Base-by-base conservation (phyloP, 2,888 invertebrate genomes). In the Anaspis maculata region DNA sequence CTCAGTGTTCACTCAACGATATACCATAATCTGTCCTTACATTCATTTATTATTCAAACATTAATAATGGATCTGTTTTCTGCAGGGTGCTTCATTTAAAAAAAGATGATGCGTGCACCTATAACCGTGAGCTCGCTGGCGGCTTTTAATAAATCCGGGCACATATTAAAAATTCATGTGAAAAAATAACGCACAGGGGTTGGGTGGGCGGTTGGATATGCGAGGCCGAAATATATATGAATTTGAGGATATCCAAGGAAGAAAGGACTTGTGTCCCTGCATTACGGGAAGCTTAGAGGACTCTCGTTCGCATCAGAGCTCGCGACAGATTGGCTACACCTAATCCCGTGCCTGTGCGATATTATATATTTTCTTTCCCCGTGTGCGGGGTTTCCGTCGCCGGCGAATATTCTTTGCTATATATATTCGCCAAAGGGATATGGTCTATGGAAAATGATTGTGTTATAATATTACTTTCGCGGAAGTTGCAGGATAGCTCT, bases 301-400 rank as follows among this genome's bases (percentile, higher is more conserved):
- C n/a, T n/a, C 54, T 52, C 52, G 52, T 51, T 52, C 52, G 54
- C 55, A 55, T 53, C 55, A 56, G 52, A 56, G 55, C 57, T 54
- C 56, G 51, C 57, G 57, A 58, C 57, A 64, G 60, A 64, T 64
- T 62, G 62, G 60, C 58, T 61, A 56, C 52, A 53, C 57, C 56
- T 63, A 65, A 65, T 64, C 62, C 60, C 45, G 46, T 57, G 53
- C 56, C 56, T n/a, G n/a, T n/a, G n/a, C 59, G 53, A 61, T 61
- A 61, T 58, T 57, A 61, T 56, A 59, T 56, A 58, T 59, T 50
- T 51, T 49, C 48, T 43, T 38, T 34, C 40, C 34, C 44, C 36
- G 43, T 31, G 12, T 12, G 13, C 25, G 27, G 29, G 35, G 32
- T 30, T 32, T 35, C 35, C 21, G 14, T n/a, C n/a, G n/a, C n/a